phyloP scores from a whole-genome alignment of 1,140 invertebrate genomes.

The Metopolophium dirhodum region DNA sequence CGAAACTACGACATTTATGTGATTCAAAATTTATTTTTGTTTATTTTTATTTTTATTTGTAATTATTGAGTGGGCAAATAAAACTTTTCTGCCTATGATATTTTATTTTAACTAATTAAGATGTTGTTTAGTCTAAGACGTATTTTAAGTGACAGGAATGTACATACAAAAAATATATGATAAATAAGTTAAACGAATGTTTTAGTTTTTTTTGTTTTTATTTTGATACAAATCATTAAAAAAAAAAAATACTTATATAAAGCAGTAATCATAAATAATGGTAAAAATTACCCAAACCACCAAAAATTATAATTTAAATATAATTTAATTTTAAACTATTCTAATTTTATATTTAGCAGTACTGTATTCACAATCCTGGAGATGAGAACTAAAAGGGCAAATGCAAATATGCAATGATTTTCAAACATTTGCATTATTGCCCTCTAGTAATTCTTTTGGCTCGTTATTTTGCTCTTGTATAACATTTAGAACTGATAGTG shows the following conservation, averaged over 20 bases:
- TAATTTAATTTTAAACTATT: neutral
- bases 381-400: neutral
- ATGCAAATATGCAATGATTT: neutral
- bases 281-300: neutral
- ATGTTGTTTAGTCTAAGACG: slow-evolving; percentile 46
- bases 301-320: neutral
- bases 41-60: slow-evolving; percentile 7
- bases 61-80: slow-evolving; percentile 20
- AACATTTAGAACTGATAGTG: slow-evolving; percentile 18
- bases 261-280: neutral
- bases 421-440: neutral
- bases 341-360: neutral
- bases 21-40: slow-evolving; percentile 51
- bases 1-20: slow-evolving; percentile 30
- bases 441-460: neutral
- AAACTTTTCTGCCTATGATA: slow-evolving; percentile 13
- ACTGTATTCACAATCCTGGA: slow-evolving; percentile 35
- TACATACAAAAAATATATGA: slow-evolving; percentile 51
- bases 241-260: neutral
- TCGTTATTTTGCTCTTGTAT: neutral
- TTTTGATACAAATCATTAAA: neutral
- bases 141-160: slow-evolving; percentile 35
- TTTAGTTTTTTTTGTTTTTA: neutral
- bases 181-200: neutral
- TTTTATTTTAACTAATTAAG: slow-evolving; percentile 54